A percentile compares a stretch with the other conserved stretches of the same genome.
These are phyloP conservation scores for Palloptera scutellata DNA, from an alignment of 2,888 invertebrate genomes.

Conservation along the genomic window DNA sequence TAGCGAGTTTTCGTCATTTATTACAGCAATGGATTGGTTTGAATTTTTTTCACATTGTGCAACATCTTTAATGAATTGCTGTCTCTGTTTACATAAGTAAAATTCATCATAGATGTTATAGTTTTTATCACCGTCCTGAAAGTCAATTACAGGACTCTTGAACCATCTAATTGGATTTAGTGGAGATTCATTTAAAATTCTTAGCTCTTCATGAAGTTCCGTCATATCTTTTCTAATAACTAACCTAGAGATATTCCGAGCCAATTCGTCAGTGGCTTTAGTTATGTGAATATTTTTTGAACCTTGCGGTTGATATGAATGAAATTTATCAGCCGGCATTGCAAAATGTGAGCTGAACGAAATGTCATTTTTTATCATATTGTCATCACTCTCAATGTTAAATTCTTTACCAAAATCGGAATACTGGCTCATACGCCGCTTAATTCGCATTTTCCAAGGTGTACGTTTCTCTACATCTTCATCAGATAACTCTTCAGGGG, in stretches of 20 bases:
- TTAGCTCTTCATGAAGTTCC: too few species aligned
- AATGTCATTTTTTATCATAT: background rate
- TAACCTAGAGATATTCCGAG: conserved; percentile 18
- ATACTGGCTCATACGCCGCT: conserved; percentile 9
- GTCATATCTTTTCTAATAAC: conserved; percentile 8
- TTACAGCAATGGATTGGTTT: background rate
- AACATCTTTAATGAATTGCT: too few species aligned
- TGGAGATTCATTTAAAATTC: too few species aligned
- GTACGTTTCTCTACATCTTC: conserved; percentile 7
- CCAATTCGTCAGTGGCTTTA: conserved; percentile 16
- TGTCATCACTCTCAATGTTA: conserved; percentile 3
- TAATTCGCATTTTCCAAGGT: conserved; percentile 14
- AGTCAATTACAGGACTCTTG: too few species aligned
- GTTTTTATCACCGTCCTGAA: too few species aligned
- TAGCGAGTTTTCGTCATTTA: background rate
- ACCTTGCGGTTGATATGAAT: too few species aligned
- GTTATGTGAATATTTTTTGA: too few species aligned
- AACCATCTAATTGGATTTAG: too few species aligned
- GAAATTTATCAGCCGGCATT: too few species aligned
- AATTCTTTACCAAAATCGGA: conserved; percentile 16
- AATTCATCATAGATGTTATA: too few species aligned
- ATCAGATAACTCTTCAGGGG: background rate
- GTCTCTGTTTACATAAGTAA: too few species aligned
- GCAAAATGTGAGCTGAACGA: too few species aligned
- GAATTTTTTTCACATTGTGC: background rate